phyloP scores from a whole-genome alignment of 2,888 invertebrate genomes.

The Sarcophaga caerulescens region DNA sequence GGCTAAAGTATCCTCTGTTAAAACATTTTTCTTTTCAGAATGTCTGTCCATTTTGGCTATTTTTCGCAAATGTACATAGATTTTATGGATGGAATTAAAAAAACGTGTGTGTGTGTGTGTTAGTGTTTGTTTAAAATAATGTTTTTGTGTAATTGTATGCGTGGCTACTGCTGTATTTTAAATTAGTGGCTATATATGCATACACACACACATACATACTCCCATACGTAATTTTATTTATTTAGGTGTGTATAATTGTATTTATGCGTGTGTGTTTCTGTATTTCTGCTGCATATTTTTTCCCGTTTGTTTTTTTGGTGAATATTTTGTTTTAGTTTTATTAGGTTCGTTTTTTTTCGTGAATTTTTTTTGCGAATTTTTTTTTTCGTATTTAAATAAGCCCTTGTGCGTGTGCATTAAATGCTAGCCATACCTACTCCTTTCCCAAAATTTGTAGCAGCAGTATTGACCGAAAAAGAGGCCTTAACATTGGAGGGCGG shows the following conservation, averaged over 20 bases:
- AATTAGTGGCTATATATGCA: conserved; percentile 73
- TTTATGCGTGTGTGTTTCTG: conserved; percentile 3
- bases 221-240: not conserved
- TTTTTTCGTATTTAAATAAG: conserved; percentile 2
- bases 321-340: conserved; percentile 72
- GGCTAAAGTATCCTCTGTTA: conserved; percentile 47
- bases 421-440: conserved; percentile 20
- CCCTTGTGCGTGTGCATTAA: conserved; percentile 44
- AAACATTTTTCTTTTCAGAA: not conserved
- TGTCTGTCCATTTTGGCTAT: conserved; percentile 7
- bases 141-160: conserved; percentile 57
- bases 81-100: not conserved
- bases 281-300: conserved; percentile 39
- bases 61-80: conserved; percentile 9
- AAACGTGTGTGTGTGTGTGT: not conserved
- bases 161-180: conserved; percentile 74
- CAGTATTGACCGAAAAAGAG: conserved; percentile 45
- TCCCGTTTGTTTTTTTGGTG: conserved; percentile 47
- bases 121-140: conserved; percentile 6
- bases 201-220: conserved; percentile 57
- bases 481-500: conserved; percentile 55
- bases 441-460: conserved; percentile 2
- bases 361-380: conserved; percentile 39
- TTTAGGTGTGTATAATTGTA: not conserved
- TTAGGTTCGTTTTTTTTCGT: conserved; percentile 65